Conservation (phyloP, 2,113 vertebrate genomes). For the Gopherus flavomarginatus region DNA sequence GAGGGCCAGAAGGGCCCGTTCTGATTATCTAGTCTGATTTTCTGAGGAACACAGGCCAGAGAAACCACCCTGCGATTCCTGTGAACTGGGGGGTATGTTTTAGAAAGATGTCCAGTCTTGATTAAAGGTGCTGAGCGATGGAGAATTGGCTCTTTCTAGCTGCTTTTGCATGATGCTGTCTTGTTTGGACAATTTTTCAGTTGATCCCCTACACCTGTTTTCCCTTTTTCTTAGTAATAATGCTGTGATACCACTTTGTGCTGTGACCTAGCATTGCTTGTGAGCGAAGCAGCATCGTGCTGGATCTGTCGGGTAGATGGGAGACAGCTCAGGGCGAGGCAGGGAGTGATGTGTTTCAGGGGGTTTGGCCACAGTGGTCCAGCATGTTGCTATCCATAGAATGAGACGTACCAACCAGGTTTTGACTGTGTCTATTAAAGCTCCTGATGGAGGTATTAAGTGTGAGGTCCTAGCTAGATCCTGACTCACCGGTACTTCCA, state of each 20-base stretch:
- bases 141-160: not conserved
- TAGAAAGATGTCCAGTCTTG: not conserved
- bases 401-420: not conserved
- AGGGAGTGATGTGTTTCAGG: not conserved
- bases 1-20: not conserved
- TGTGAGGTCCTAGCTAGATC: too few relatives aligned
- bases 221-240: not conserved
- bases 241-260: not conserved
- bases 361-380: not conserved
- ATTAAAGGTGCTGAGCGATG: not conserved
- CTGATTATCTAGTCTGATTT: not conserved
- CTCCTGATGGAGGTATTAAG: not conserved
- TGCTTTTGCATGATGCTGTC: not conserved
- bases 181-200: not conserved
- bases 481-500: too few relatives aligned
- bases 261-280: not conserved
- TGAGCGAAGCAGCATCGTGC: not conserved
- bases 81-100: not conserved
- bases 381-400: not conserved
- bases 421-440: not conserved
- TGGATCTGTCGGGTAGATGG: not conserved
- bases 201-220: not conserved
- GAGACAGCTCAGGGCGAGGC: not conserved
- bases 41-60: not conserved
- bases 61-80: not conserved